Evolutionary conservation across 2,113 vertebrate species (phyloP).

Genomic region (Tympanuchus pallidicinctus): DNA sequence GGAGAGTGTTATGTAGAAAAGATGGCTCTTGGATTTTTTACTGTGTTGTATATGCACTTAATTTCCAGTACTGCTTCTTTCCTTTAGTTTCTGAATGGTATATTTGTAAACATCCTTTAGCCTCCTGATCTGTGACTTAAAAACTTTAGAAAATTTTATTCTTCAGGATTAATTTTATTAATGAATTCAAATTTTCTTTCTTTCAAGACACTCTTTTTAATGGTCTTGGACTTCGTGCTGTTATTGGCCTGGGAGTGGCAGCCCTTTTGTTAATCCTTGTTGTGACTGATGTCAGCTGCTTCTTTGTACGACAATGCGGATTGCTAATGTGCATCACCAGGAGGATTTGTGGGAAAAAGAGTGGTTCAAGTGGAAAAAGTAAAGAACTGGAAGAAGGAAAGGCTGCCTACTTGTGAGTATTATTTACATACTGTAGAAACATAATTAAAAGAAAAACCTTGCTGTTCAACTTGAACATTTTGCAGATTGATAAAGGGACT

Average conservation of each 20-base stretch:
- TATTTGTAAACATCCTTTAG: not conserved
- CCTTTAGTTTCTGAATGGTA: not conserved
- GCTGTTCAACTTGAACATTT: not conserved
- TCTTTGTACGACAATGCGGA: constrained; percentile 96
- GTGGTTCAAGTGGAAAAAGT: constrained; percentile 91
- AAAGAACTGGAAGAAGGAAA: constrained; percentile 98
- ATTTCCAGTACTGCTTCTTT: not conserved
- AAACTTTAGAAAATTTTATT: not conserved
- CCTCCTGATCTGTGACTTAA: not conserved
- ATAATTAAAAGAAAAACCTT: not conserved
- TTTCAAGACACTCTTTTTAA: constrained; percentile 95
- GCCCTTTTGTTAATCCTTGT: constrained; percentile 93
- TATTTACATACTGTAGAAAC: not conserved
- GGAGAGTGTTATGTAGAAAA: not conserved
- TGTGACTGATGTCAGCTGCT: constrained; percentile 95
- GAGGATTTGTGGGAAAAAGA: constrained; percentile 95
- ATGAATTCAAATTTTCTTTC: constrained; percentile 24
- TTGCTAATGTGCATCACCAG: constrained; percentile 96
- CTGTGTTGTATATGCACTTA: not conserved
- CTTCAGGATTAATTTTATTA: not conserved
- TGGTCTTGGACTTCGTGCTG: constrained; percentile 91
- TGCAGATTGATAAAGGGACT: not conserved
- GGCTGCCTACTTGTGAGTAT: constrained; percentile 97
- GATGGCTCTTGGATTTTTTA: not conserved
- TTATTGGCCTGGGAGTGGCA: constrained; percentile 92